Evolutionary conservation across 1,140 invertebrate species (phyloP).

Genomic region (Formica exsecta): DNA sequence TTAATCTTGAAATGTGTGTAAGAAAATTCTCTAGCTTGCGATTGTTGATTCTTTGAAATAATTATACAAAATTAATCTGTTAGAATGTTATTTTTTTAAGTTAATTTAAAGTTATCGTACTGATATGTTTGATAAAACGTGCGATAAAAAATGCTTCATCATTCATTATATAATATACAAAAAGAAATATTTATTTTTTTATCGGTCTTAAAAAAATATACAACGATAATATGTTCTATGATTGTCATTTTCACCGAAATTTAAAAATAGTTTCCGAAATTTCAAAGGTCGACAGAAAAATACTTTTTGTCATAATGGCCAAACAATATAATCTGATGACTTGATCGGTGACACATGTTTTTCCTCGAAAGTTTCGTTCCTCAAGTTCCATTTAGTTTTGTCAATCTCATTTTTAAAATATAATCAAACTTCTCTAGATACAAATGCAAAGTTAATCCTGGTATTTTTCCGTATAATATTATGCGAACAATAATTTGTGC

Average conservation of each 20-base stretch:
- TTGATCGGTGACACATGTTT: neutral
- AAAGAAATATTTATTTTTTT: neutral
- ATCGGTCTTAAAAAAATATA: neutral
- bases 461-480: neutral
- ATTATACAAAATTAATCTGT: neutral
- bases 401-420: neutral
- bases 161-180: neutral
- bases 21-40: neutral
- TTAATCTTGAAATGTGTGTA: neutral
- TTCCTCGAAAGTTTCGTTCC: neutral
- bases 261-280: conserved; percentile 52
- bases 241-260: conserved; percentile 37
- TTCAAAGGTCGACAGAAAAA: conserved; percentile 34
- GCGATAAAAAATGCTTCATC: neutral
- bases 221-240: conserved; percentile 28
- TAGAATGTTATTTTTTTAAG: neutral
- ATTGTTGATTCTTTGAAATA: neutral
- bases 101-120: neutral
- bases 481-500: neutral
- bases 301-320: conserved; percentile 4
- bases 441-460: neutral
- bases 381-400: neutral
- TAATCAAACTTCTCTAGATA: neutral
- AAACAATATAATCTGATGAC: conserved; percentile 14
- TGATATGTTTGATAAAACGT: neutral